phyloP scores from a whole-genome alignment of 2,113 vertebrate genomes.

The Ellobius talpinus region DNA sequence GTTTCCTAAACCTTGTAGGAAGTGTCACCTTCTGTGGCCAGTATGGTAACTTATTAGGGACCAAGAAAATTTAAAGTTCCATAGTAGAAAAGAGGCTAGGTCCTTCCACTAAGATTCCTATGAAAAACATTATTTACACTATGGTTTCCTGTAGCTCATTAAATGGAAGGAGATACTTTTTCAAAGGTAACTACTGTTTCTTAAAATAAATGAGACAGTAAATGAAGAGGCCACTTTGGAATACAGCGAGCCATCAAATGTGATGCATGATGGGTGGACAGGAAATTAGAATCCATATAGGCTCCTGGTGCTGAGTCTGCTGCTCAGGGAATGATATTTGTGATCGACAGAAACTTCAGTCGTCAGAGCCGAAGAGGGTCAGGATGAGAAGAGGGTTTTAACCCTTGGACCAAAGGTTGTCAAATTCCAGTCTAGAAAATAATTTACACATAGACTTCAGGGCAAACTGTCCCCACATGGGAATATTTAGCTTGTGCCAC shows the following conservation, averaged over 20 bases:
- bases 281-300: background rate
- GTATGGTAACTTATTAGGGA: slow-evolving; percentile 48
- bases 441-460: background rate
- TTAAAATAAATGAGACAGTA: slow-evolving; percentile 39
- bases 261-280: background rate
- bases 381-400: background rate
- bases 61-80: slow-evolving; percentile 66
- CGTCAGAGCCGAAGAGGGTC: background rate
- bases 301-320: background rate
- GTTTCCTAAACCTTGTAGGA: slow-evolving; percentile 47
- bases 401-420: background rate
- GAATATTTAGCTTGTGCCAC: background rate
- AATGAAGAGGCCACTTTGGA: background rate
- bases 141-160: background rate
- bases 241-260: background rate
- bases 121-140: slow-evolving; percentile 11
- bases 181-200: slow-evolving; percentile 12
- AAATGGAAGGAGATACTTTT: slow-evolving; percentile 30
- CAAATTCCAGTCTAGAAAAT: slow-evolving; percentile 29
- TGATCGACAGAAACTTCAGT: background rate
- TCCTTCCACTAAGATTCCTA: slow-evolving; percentile 50
- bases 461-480: background rate
- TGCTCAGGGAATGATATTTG: background rate
- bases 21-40: slow-evolving; percentile 57
- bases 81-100: slow-evolving; percentile 41